These are phyloP conservation scores for Phasianus colchicus DNA, from an alignment of 2,113 vertebrate genomes.

Conservation along the genomic window DNA sequence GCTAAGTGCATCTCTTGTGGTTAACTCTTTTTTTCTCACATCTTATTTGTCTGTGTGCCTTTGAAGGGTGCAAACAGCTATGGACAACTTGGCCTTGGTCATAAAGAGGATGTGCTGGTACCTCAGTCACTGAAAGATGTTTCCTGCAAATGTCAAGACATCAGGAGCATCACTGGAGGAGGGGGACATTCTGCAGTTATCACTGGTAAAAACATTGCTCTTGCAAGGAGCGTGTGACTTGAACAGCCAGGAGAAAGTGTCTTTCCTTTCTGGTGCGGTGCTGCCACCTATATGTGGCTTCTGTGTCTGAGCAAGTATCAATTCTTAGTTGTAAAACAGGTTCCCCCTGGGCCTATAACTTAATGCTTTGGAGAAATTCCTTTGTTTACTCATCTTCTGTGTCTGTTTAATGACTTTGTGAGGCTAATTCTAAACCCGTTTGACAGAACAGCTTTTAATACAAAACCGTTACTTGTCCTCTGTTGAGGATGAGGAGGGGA, in stretches of 20 bases:
- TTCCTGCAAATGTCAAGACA: conserved; percentile 33
- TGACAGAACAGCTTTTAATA: background rate
- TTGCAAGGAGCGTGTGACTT: background rate
- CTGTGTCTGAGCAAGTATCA: background rate
- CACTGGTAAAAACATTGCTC: conserved; percentile 79
- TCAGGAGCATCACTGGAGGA: conserved; percentile 83
- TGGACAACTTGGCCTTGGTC: conserved; percentile 90
- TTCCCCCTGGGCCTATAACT: background rate
- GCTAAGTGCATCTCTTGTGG: background rate
- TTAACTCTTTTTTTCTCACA: background rate
- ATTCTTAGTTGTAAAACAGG: background rate
- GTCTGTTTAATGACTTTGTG: background rate
- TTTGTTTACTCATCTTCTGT: background rate
- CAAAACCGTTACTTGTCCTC: background rate
- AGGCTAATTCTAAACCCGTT: background rate
- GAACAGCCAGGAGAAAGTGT: background rate
- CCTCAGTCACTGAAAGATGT: conserved; percentile 77
- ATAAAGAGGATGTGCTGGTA: conserved; percentile 82
- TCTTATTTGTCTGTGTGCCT: background rate
- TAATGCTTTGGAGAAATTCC: background rate
- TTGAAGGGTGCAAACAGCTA: conserved; percentile 93
- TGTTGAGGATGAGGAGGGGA: background rate
- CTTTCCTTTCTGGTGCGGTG: background rate
- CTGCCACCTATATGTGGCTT: conserved; percentile 14
- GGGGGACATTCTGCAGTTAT: conserved; percentile 88